phyloP scores from a whole-genome alignment of 2,113 vertebrate genomes.

The Eira barbara region DNA sequence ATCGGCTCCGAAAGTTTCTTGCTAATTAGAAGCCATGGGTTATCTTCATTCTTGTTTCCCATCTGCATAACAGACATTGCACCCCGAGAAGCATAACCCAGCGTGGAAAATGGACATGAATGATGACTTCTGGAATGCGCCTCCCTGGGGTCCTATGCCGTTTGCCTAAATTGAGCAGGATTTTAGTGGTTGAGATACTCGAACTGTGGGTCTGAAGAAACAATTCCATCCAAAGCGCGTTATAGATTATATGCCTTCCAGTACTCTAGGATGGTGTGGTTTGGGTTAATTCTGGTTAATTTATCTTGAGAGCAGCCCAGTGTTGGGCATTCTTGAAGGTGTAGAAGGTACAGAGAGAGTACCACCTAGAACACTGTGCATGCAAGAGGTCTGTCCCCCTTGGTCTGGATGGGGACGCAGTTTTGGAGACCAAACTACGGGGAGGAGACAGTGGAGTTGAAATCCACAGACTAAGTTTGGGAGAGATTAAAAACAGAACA shows the following conservation, averaged over 20 bases:
- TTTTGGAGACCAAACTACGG: not conserved
- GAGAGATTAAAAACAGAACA: not conserved
- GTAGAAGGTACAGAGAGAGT: fast-evolving
- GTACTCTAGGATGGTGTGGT: no score
- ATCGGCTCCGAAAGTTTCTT: not conserved
- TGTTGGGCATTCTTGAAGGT: no score
- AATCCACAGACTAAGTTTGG: fast-evolving
- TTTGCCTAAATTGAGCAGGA: no score
- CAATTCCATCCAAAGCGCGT: not conserved
- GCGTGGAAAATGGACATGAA: not conserved
- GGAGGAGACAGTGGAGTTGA: no score
- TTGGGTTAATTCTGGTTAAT: no score
- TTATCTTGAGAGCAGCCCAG: not conserved
- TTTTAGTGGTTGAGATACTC: not conserved
- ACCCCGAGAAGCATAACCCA: not conserved
- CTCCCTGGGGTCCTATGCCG: fast-evolving
- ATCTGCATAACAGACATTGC: fast-evolving
- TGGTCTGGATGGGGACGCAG: not conserved
- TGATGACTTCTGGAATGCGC: not conserved
- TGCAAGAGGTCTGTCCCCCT: no score
- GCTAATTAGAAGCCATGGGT: not conserved
- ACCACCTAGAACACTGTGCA: no score
- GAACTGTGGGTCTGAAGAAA: not conserved
- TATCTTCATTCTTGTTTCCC: not conserved
- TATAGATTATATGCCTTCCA: not conserved